phyloP scores from a whole-genome alignment of 2,888 invertebrate genomes.

The Marronus borbonicus region DNA sequence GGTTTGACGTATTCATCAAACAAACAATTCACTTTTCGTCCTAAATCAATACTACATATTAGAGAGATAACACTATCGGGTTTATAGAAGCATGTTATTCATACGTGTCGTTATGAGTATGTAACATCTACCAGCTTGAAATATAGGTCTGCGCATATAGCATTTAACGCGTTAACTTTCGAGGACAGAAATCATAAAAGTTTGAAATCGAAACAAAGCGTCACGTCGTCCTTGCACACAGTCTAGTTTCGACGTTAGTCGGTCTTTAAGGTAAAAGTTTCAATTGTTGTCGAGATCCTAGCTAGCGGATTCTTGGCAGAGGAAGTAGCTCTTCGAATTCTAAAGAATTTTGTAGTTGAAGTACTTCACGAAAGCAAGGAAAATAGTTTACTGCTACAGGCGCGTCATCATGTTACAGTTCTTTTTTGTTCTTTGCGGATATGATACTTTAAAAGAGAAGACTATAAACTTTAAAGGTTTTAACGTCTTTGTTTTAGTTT shows the following conservation, averaged over 20 bases:
- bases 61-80: neutral
- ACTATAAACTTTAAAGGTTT: neutral
- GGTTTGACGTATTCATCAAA: neutral
- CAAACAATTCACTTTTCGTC: slow-evolving; percentile 5
- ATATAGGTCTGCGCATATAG: slow-evolving; percentile 14
- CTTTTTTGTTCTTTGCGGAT: neutral
- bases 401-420: slow-evolving; percentile 6
- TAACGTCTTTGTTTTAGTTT: neutral
- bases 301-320: slow-evolving; percentile 3
- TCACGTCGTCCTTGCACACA: neutral
- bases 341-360: slow-evolving; percentile 6
- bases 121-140: slow-evolving; percentile 2
- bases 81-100: slow-evolving; percentile 11
- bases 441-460: slow-evolving; percentile 1
- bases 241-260: slow-evolving; percentile 6
- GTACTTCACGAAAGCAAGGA: slow-evolving; percentile 18
- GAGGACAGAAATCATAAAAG: slow-evolving; percentile 25
- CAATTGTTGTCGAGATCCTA: slow-evolving; percentile 30
- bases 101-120: slow-evolving; percentile 1
- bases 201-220: neutral
- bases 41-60: slow-evolving; percentile 21
- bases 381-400: slow-evolving; percentile 9
- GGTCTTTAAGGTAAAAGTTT: slow-evolving; percentile 36
- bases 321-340: slow-evolving; percentile 17
- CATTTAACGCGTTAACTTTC: slow-evolving; percentile 24